Percentiles rank a stretch among this genome's conserved stretches.
Evolutionary conservation across 2,888 invertebrate genomes (phyloP).

Genomic region (Nymphalis polychloros): DNA sequence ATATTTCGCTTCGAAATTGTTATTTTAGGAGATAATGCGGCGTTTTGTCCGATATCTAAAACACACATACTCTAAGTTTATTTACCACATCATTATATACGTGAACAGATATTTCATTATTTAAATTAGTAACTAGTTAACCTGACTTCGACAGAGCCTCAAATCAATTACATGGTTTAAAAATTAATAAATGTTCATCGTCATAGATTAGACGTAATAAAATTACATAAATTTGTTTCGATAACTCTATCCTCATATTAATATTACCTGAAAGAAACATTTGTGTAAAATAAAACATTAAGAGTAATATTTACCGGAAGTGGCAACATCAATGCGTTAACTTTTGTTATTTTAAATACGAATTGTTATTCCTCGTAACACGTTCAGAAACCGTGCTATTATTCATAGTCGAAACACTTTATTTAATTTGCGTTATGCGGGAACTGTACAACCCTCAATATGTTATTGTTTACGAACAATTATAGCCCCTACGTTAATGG

Average conservation of each 20-base stretch:
- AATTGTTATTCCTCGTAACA: conserved; percentile 40
- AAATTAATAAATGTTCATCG: too few relatives aligned
- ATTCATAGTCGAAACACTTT: conserved; percentile 69
- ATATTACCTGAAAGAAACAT: neutral
- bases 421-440: conserved; percentile 76
- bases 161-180: too few relatives aligned
- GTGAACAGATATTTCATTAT: neutral
- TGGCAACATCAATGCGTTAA: conserved; percentile 45
- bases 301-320: conserved; percentile 30
- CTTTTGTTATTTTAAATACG: conserved; percentile 40
- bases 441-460: conserved; percentile 44
- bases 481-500: conserved; percentile 16
- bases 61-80: neutral
- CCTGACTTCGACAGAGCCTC: too few relatives aligned
- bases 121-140: too few relatives aligned
- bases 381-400: conserved; percentile 48
- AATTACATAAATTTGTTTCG: too few relatives aligned
- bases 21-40: conserved; percentile 4
- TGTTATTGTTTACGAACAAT: conserved; percentile 23
- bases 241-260: too few relatives aligned
- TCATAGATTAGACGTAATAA: too few relatives aligned
- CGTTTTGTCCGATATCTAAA: conserved; percentile 2
- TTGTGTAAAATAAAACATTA: conserved; percentile 6
- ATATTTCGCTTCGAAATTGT: conserved; percentile 12
- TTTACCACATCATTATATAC: neutral